A percentile compares a stretch with the other conserved stretches of the same genome.
Conservation (phyloP, 2,113 vertebrate genomes). For the Centropus unirufus region DNA sequence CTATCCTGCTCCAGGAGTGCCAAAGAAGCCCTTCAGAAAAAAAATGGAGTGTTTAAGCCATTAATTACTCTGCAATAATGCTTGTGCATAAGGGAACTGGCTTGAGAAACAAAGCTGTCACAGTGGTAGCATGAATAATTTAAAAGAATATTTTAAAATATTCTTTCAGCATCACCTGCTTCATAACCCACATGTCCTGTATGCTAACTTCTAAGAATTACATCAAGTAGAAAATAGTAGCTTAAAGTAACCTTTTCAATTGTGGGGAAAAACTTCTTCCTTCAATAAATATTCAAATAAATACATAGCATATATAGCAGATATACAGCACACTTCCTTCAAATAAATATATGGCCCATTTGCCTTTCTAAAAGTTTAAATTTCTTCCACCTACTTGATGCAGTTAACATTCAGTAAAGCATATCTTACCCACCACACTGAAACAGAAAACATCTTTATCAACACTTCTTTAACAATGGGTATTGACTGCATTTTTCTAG, state of each 20-base stretch:
- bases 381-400: constrained; percentile 2
- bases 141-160: neutral
- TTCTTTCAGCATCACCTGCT: neutral
- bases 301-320: neutral
- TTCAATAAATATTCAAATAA: neutral
- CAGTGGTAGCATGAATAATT: neutral
- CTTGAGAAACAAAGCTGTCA: neutral
- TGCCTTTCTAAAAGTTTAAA: neutral
- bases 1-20: constrained; percentile 6
- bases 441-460: neutral
- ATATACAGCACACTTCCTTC: too few species aligned
- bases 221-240: neutral
- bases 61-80: neutral
- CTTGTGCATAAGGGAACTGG: neutral
- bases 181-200: neutral
- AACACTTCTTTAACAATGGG: neutral
- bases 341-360: neutral
- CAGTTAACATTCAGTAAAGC: neutral
- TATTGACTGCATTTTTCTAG: neutral
- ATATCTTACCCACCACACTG: neutral
- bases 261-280: neutral
- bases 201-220: neutral
- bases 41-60: neutral
- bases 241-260: constrained; percentile 25
- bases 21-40: neutral